phyloP scores from a whole-genome alignment of 2,113 vertebrate species.

The Crotalus tigris region DNA sequence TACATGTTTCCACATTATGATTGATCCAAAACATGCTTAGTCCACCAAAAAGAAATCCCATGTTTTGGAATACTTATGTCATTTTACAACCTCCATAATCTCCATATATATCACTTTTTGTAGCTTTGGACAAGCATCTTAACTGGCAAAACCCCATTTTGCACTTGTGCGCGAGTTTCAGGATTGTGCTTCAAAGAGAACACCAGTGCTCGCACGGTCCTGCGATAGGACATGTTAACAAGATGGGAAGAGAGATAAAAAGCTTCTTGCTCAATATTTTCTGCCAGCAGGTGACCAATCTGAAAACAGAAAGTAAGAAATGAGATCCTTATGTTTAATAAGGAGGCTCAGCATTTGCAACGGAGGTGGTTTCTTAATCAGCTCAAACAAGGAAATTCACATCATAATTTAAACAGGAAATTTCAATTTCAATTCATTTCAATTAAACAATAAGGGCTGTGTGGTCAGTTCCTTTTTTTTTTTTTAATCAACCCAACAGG shows the following conservation, averaged over 20 bases:
- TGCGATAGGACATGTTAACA: constrained; percentile 82
- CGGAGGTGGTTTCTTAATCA: constrained; percentile 71
- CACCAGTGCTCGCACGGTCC: constrained; percentile 85
- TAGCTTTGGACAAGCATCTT: constrained; percentile 80
- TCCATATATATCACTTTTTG: constrained; percentile 75
- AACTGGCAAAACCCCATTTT: constrained; percentile 72
- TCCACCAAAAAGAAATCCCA: constrained; percentile 5
- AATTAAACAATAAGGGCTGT: constrained; percentile 73
- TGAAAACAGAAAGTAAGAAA: constrained; percentile 79
- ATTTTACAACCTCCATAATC: neutral
- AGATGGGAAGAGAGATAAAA: constrained; percentile 90
- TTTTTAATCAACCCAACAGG: constrained; percentile 69
- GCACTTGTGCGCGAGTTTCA: constrained; percentile 78
- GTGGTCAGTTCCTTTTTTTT: constrained; percentile 72
- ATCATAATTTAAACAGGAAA: constrained; percentile 75
- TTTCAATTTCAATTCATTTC: too few species aligned
- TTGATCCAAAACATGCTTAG: neutral
- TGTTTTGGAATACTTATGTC: neutral
- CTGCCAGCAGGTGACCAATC: constrained; percentile 86
- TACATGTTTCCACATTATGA: neutral
- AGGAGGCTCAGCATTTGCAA: constrained; percentile 68
- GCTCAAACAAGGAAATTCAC: constrained; percentile 72
- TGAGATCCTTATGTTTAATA: constrained; percentile 70
- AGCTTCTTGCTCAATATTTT: constrained; percentile 92
- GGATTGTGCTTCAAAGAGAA: constrained; percentile 91